Evolutionary conservation across 1,140 invertebrate genomes (phyloP).

Genomic region (Orchesella cincta): DNA sequence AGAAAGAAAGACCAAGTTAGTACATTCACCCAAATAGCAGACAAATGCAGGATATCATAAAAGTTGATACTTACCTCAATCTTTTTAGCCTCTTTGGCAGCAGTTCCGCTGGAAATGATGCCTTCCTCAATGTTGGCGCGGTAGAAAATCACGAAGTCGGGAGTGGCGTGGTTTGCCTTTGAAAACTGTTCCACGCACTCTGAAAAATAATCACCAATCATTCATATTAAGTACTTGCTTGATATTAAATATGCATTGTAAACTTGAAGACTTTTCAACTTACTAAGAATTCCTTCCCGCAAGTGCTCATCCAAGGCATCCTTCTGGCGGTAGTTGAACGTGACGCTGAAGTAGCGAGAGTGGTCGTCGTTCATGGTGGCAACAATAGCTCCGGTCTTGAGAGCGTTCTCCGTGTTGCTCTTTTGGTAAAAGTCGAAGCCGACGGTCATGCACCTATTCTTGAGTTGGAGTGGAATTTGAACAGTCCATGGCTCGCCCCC

Average conservation of each 20-base stretch:
- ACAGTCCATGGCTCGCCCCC: conserved; percentile 65
- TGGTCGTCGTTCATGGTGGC: conserved; percentile 71
- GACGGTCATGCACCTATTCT: conserved; percentile 72
- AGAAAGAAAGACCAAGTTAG: too few species aligned
- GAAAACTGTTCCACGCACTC: conserved; percentile 62
- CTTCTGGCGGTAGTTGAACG: conserved; percentile 66
- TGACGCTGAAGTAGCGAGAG: conserved; percentile 77
- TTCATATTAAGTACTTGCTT: background rate
- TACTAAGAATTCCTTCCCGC: conserved; percentile 61
- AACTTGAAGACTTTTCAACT: conserved; percentile 44
- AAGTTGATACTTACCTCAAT: background rate
- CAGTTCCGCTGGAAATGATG: conserved; percentile 59
- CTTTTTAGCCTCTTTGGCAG: background rate
- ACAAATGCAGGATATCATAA: too few species aligned
- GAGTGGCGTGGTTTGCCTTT: conserved; percentile 64
- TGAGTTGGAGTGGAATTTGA: conserved; percentile 66
- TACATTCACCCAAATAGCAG: too few species aligned
- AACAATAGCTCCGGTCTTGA: conserved; percentile 74
- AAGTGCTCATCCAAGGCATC: conserved; percentile 73
- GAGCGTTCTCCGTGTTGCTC: conserved; percentile 53
- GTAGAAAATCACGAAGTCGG: conserved; percentile 80
- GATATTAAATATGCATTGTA: background rate
- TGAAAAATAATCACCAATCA: conserved; percentile 51
- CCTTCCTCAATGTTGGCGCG: conserved; percentile 93
- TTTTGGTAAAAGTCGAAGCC: conserved; percentile 89